Evolutionary conservation across 2,113 vertebrate species (phyloP), one percentile per base, ranked within the genome.

Genomic region (Microtus ochrogaster): DNA sequence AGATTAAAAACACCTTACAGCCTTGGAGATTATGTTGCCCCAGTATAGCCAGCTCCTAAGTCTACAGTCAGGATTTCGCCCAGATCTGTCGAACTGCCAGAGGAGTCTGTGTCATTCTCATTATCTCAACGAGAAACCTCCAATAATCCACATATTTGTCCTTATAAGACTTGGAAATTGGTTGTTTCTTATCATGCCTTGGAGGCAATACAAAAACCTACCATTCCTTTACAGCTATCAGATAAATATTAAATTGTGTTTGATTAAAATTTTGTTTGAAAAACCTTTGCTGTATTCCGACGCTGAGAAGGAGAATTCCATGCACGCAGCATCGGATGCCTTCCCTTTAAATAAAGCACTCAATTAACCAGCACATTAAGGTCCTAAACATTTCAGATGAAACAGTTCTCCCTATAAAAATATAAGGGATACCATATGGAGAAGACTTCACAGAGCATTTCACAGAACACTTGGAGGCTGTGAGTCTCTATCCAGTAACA

Each of bases 161-260:
- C 10, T 52, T 44, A 12, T 92, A 91, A 78, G 28, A 66, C 84
- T 92, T 92, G 90, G 49, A 74, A 95, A 94, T 83, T 21, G 8
- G 39, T 66, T 89, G 19, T 65, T 93, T 96, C n/a, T 79, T 96
- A 41, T 94, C 70, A 77, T 91, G 28, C 76, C 79, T 65, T 52
- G 36, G 90, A 96, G 87, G 79, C 26, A 84, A 84, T 70, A 81
- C 65, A 93, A 66, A 94, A 92, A 41, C n/a, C 63, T 91, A 44
- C 70, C 52, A 65, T 66, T 58, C n/a, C 24, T 84, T 87, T 90
- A 36, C 86, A 95, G 41, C 44, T 47, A 66, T 84, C 70, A 47
- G 65, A 97, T 95, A 96, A 97, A 95, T 95, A 88, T 85, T 96
- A 96, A 92, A 89, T 94, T 92, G 33, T 17, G 3, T 92, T 90